Conservation (phyloP, 2,797 vertebrate species). For the Peromyscus eremicus region DNA sequence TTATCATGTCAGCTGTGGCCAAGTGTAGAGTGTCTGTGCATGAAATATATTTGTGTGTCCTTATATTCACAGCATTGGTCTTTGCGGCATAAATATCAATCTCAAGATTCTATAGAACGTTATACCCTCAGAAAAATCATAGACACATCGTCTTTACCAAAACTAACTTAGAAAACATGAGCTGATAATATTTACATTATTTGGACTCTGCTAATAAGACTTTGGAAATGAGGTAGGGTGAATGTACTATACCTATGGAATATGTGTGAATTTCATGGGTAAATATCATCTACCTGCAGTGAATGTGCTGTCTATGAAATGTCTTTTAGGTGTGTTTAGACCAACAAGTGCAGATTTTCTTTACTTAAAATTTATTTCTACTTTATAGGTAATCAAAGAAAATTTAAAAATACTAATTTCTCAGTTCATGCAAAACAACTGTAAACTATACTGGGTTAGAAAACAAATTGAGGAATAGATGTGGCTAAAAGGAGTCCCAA, state of each 20-base stretch:
- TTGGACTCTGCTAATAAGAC: not conserved
- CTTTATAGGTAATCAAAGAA: not conserved
- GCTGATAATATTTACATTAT: not conserved
- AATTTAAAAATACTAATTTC: not conserved
- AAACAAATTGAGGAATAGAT: not conserved
- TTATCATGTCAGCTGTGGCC: not conserved
- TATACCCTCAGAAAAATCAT: not conserved
- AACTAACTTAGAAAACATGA: not conserved
- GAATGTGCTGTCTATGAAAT: not conserved
- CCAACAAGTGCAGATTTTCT: not conserved
- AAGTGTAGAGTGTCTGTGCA: not conserved
- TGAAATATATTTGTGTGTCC: not conserved
- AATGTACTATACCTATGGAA: not conserved
- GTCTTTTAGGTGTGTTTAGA: not conserved
- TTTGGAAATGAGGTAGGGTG: not conserved
- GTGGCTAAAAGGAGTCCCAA: not conserved
- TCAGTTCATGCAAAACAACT: not conserved
- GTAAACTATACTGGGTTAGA: not conserved
- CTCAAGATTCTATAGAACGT: not conserved
- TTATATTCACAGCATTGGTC: no score
- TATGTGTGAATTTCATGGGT: not conserved
- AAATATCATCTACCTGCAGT: not conserved
- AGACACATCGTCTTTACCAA: accelerated
- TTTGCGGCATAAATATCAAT: not conserved
- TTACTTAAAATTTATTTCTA: not conserved